Evolutionary conservation across 2,888 invertebrate species (phyloP).

Genomic region (Coronaproctus castanopsis): DNA sequence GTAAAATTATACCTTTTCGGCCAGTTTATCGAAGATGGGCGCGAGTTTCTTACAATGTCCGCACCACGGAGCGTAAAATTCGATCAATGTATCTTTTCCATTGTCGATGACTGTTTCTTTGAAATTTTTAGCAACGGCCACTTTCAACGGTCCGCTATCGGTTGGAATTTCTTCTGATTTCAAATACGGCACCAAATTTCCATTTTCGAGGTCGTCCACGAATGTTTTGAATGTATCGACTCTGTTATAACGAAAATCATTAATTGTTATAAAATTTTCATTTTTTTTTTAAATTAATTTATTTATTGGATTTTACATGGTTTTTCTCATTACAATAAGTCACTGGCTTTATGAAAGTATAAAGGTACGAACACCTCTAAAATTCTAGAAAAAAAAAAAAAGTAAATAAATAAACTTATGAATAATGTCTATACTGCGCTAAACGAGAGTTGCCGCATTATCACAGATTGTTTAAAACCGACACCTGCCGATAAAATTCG

Average conservation of each 20-base stretch:
- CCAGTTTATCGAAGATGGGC: constrained; percentile 85
- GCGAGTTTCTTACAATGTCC: constrained; percentile 94
- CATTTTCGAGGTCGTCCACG: constrained; percentile 59
- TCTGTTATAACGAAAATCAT: constrained; percentile 28
- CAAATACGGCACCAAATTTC: constrained; percentile 69
- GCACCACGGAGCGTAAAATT: constrained; percentile 99
- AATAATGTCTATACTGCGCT: too few species aligned
- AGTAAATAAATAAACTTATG: too few species aligned
- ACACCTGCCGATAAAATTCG: too few species aligned
- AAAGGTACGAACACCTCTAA: too few species aligned
- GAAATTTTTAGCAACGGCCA: constrained; percentile 93
- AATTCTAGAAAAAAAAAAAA: too few species aligned
- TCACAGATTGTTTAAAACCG: too few species aligned
- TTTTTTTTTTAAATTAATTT: too few species aligned
- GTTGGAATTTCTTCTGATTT: constrained; percentile 90
- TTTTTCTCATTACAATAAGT: too few species aligned
- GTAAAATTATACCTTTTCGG: constrained; percentile 43
- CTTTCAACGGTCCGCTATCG: constrained; percentile 54
- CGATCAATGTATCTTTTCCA: constrained; percentile 78
- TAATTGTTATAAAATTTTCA: too few species aligned
- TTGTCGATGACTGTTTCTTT: constrained; percentile 79
- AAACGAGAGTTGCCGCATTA: too few species aligned
- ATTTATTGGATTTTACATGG: too few species aligned
- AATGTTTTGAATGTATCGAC: constrained; percentile 68
- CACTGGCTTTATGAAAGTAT: too few species aligned